phyloP scores from a whole-genome alignment of 2,888 invertebrate species.

The Acrobasis repandana region DNA sequence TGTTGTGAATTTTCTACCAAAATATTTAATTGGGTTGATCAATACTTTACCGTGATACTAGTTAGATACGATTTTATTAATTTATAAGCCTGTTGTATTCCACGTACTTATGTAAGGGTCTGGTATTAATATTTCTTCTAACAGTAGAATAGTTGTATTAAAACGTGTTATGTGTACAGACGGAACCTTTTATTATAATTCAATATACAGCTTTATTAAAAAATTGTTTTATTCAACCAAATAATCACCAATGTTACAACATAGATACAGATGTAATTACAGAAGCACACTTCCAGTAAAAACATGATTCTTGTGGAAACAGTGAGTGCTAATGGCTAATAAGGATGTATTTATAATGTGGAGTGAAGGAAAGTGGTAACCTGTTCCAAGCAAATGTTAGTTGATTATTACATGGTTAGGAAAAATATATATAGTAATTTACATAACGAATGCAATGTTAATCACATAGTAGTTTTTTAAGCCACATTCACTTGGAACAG shows the following conservation, averaged over 20 bases:
- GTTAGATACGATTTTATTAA: constrained; percentile 60
- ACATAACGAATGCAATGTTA: too few species aligned
- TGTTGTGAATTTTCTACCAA: constrained; percentile 65
- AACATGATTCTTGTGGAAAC: constrained; percentile 7
- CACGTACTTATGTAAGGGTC: constrained; percentile 54
- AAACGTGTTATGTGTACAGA: constrained; percentile 71
- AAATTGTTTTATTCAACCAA: constrained; percentile 33
- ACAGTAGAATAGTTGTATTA: constrained; percentile 59
- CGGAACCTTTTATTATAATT: constrained; percentile 65
- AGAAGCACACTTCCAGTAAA: constrained; percentile 1
- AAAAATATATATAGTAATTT: too few species aligned
- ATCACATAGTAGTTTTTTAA: too few species aligned
- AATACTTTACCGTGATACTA: constrained; percentile 72
- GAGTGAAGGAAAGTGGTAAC: constrained; percentile 7
- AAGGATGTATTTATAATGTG: background rate
- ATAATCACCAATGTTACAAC: constrained; percentile 23
- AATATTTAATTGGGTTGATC: constrained; percentile 59
- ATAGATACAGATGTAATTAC: constrained; percentile 12
- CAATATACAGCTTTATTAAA: constrained; percentile 75
- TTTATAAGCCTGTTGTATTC: constrained; percentile 57
- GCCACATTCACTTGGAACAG: constrained; percentile 11
- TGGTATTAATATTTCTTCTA: constrained; percentile 49
- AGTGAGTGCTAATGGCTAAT: constrained; percentile 8
- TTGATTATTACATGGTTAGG: background rate
- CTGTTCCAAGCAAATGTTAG: constrained; percentile 7